Conservation (phyloP, 2,888 invertebrate genomes). For the Diarsia mendica region DNA sequence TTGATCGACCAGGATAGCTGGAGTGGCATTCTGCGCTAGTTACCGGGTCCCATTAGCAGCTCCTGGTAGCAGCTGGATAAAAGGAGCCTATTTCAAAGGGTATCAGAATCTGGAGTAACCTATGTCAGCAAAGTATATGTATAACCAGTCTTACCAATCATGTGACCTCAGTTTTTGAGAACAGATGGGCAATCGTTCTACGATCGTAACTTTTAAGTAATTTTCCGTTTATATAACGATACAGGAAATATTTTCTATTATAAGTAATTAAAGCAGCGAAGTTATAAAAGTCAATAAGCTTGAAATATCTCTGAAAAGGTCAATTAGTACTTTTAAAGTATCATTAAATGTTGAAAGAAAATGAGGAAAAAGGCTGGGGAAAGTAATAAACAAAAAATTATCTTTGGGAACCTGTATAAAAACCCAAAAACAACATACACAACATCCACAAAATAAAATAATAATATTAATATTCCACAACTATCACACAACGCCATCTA, state of each 20-base stretch:
- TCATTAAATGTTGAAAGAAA: not conserved
- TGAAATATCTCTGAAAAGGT: not conserved
- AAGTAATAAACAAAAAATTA: too few species aligned
- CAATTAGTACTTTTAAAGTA: constrained; percentile 4
- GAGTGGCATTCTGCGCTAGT: not conserved
- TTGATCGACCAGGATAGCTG: not conserved
- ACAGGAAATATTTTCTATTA: not conserved
- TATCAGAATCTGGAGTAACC: too few species aligned
- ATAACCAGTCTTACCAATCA: not conserved
- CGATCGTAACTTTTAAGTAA: not conserved
- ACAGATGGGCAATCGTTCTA: not conserved
- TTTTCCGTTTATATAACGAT: not conserved
- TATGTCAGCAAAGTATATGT: too few species aligned
- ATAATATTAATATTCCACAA: too few species aligned
- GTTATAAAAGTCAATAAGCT: not conserved
- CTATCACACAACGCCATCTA: too few species aligned
- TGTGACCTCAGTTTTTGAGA: not conserved
- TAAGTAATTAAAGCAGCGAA: not conserved
- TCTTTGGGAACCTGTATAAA: not conserved
- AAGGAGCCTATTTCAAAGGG: too few species aligned
- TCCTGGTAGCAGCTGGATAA: not conserved
- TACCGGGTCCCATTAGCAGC: too few species aligned
- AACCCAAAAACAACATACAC: too few species aligned
- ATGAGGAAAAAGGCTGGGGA: not conserved
- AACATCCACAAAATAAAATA: too few species aligned